Evolutionary conservation across 2,113 vertebrate species (phyloP), one percentile per base, ranked within the genome.

Genomic region (Paratilapia polleni): DNA sequence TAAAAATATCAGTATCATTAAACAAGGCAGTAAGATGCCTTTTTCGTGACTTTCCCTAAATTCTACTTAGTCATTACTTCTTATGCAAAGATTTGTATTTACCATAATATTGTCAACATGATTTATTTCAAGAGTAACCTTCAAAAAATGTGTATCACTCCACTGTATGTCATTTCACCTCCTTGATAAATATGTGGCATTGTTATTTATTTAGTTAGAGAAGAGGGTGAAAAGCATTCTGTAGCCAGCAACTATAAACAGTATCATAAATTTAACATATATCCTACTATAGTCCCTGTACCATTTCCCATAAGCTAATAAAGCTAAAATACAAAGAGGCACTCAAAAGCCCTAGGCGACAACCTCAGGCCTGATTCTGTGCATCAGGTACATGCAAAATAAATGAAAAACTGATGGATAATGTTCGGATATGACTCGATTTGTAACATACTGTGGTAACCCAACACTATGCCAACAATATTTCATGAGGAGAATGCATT

Each of bases 231-330:
- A 81, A 80, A 43, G n/a, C 22, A 61, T 14, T 89, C 77, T 84
- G 81, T 26, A 61, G 90, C 90, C 90, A 91, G 81, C 38, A 58
- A 49, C 83, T 59, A 83, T 90, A 92, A 91, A 84, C 85, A 77
- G 0, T 38, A 70, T 58, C 52, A 88, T 80, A 87, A 87, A 93
- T 91, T 66, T 81, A 91, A 75, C 58, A 90, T 83, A 82, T 80
- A 92, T 88, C 74, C 26, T 24, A 52, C 80, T 52, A 62, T 81
- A 88, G 89, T 88, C 78, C 31, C 77, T 34, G 74, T 36, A 36
- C 52, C 57, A 13, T 31, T 73, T 78, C 19, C 66, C 56, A 59
- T 56, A 12, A 43, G 57, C 81, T 87, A 85, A 88, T 83, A 85
- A 70, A 7, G 17, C 41, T 89, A 76, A 89, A 88, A 74, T 20